Evolutionary conservation across 2,888 invertebrate genomes (phyloP).

Genomic region (Dendrolimus pini): DNA sequence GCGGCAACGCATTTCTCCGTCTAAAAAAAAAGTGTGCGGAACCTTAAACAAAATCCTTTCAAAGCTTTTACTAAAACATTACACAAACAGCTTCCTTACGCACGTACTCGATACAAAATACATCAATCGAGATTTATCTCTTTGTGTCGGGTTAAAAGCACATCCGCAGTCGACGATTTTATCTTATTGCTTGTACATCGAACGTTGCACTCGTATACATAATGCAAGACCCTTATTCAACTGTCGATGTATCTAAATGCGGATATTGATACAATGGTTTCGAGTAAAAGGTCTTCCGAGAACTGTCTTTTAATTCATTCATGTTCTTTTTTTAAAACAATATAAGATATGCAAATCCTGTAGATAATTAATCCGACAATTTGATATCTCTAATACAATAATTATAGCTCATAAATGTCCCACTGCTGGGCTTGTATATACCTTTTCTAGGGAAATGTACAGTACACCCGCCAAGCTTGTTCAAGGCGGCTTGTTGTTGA

Average conservation of each 20-base stretch:
- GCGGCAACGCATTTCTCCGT: too few species aligned
- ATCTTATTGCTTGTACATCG: constrained; percentile 17
- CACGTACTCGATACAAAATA: background rate
- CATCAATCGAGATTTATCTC: constrained; percentile 17
- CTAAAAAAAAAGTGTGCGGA: too few species aligned
- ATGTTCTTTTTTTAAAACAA: too few species aligned
- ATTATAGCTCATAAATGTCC: too few species aligned
- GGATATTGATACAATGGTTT: background rate
- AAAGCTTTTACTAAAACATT: background rate
- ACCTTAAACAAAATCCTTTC: too few species aligned
- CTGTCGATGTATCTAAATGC: constrained; percentile 15
- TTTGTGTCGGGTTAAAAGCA: constrained; percentile 8
- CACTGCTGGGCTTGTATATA: too few species aligned
- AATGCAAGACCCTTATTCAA: constrained; percentile 16
- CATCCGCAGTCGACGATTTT: background rate
- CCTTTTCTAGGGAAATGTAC: too few species aligned
- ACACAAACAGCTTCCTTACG: background rate
- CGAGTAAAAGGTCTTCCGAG: background rate
- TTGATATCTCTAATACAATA: too few species aligned
- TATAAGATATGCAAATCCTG: too few species aligned
- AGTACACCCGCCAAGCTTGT: too few species aligned
- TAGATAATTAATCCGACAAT: too few species aligned
- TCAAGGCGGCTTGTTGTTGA: too few species aligned
- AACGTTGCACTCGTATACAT: constrained; percentile 15
- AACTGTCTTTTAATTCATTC: background rate